phyloP scores from a whole-genome alignment of 2,797 vertebrate species.

The Silurus lanzhouensis region DNA sequence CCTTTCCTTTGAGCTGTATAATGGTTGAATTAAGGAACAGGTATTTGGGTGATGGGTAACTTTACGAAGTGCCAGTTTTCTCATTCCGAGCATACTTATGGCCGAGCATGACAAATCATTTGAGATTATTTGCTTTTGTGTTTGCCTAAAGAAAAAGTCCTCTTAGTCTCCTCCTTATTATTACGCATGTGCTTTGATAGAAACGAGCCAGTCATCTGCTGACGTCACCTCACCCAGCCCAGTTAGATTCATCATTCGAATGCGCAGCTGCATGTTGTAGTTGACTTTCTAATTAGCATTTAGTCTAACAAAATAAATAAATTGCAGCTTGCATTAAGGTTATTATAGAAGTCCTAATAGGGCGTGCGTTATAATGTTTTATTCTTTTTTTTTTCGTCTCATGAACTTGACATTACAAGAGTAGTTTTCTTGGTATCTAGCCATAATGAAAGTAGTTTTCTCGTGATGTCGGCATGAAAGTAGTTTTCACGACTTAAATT shows the following conservation, averaged over 20 bases:
- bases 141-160: conserved; percentile 1
- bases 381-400: too few relatives aligned
- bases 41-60: conserved; percentile 2
- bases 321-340: background rate
- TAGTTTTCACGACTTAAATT: too few relatives aligned
- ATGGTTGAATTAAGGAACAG: background rate
- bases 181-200: conserved; percentile 65
- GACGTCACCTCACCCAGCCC: background rate
- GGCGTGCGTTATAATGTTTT: too few relatives aligned
- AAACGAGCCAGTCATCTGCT: background rate
- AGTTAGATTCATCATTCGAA: conserved; percentile 6
- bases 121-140: conserved; percentile 6
- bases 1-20: conserved; percentile 6
- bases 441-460: too few relatives aligned
- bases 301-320: background rate
- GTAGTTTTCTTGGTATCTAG: too few relatives aligned
- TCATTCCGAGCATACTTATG: conserved; percentile 20
- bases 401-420: too few relatives aligned
- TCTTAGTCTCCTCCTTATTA: conserved; percentile 28
- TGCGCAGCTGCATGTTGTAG: conserved; percentile 45
- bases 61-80: conserved; percentile 11
- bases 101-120: conserved; percentile 37
- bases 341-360: too few relatives aligned
- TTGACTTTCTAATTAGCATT: conserved; percentile 24
- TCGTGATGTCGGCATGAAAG: too few relatives aligned